Evolutionary conservation across 2,888 invertebrate genomes (phyloP).

Genomic region (Harpalus rufipes): DNA sequence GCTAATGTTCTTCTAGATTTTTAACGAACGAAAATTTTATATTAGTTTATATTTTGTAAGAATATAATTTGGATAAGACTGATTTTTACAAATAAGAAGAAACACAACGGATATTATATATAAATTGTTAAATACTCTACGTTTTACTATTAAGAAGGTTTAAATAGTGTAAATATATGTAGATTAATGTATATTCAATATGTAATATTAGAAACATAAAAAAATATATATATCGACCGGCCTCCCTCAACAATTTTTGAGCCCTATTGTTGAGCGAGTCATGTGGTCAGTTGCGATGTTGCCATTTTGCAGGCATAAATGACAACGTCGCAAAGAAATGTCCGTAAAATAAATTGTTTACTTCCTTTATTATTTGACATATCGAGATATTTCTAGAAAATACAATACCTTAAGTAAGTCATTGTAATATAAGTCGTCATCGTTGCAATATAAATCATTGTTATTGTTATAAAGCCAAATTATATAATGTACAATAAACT

Average conservation of each 20-base stretch:
- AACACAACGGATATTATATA: constrained; percentile 50
- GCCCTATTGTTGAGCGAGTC: constrained; percentile 65
- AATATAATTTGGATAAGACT: constrained; percentile 65
- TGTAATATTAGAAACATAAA: constrained; percentile 51
- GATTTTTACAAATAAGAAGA: constrained; percentile 60
- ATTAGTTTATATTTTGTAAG: constrained; percentile 59
- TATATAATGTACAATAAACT: constrained; percentile 63
- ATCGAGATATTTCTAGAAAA: constrained; percentile 55
- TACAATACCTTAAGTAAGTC: constrained; percentile 46
- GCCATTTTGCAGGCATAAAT: constrained; percentile 23
- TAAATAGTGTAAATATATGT: constrained; percentile 51
- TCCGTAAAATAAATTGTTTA: constrained; percentile 26
- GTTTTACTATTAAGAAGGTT: constrained; percentile 29
- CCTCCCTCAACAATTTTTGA: constrained; percentile 62
- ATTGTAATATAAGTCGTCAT: constrained; percentile 58
- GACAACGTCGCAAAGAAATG: constrained; percentile 17
- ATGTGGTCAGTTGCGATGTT: constrained; percentile 27
- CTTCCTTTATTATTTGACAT: constrained; percentile 60
- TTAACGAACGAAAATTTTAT: constrained; percentile 59
- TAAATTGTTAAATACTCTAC: constrained; percentile 41
- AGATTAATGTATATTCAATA: constrained; percentile 57
- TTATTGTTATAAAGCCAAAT: constrained; percentile 65
- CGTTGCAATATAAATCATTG: constrained; percentile 65
- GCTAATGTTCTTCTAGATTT: constrained; percentile 44
- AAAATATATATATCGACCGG: constrained; percentile 47